Evolutionary conservation across 2,888 invertebrate species (phyloP), one percentile per base, ranked within the genome.

Genomic region (Cephus pygmeus): DNA sequence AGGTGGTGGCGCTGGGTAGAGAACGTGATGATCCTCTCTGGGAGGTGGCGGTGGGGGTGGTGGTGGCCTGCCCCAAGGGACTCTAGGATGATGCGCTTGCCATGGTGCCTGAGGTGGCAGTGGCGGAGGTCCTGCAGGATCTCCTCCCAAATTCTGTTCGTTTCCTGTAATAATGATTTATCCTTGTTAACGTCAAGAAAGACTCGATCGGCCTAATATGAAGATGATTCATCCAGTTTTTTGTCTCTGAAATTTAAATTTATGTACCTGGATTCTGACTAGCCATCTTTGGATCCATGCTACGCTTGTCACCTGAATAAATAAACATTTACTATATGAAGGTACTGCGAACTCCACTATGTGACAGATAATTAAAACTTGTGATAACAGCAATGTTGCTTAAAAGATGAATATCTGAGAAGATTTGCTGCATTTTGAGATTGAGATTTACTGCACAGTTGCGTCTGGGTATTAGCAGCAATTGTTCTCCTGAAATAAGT

Each of bases 281-380:
- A 75, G 85, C 76, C 80, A 86, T 76, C 78, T 86, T 87, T 75
- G 88, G 90, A 56, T 89, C 91, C 87, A 86, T 79, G 81, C 81
- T 84, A 79, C 89, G 89, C 83, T 90, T 90, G 78, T 91, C 91
- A 91, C 89, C 91, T 91, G 86, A 78, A 84, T 80, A 81, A 85
- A 83, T 77, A 82, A 83, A 82, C 81, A 73, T 75, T 9, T 40
- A 75, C 36, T 11, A 56, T 71, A 77, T 79, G 56, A 56, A 80
- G 36, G 33, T 77, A 73, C 40, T 79, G 82, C 75, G 73, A 73
- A 73, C 75, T 56, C 23, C 56, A 56, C 56, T 56, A 9, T 9
- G 23, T 1, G 56, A 23, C 9, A 23, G 56, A 56, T 56, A 23
- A 23, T 56, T 56, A 56, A 56, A 23, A 23, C 9, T 56, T 23